These are phyloP conservation scores for Notamacropus eugenii DNA, from an alignment of 2,797 vertebrate genomes.

Conservation along the genomic window DNA sequence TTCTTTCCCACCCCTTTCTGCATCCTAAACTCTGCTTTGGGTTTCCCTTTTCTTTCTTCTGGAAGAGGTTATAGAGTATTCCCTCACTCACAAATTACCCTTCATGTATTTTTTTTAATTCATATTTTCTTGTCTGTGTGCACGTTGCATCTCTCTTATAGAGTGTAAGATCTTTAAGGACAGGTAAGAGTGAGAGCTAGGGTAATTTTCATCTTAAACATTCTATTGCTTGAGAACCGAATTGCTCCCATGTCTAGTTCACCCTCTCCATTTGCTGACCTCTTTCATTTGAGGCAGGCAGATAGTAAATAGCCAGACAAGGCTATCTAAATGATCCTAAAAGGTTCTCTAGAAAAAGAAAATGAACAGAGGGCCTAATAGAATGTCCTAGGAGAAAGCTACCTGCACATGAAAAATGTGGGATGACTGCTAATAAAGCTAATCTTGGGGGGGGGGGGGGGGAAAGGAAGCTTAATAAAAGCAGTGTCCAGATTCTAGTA, in stretches of 20 bases:
- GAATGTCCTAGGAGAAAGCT: not conserved
- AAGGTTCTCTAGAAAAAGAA: not conserved
- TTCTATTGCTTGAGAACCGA: not conserved
- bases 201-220: not conserved
- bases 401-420: not conserved
- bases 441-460: not conserved
- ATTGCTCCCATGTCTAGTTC: not conserved
- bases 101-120: not conserved
- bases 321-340: not conserved
- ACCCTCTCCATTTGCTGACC: not conserved
- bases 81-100: not conserved
- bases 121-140: not conserved
- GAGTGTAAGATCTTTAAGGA: not conserved
- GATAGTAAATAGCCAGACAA: not conserved
- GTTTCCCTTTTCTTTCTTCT: not conserved
- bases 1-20: not conserved
- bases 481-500: not conserved
- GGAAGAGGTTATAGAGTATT: not conserved
- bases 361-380: not conserved
- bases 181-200: not conserved
- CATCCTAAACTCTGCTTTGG: not conserved
- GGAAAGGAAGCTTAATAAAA: not conserved
- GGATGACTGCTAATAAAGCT: not conserved
- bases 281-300: not conserved
- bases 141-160: not conserved